A percentile compares a stretch with the other conserved stretches of the same genome.
Conservation (phyloP, 1,140 invertebrate species). For the Octopus bimaculoides region DNA sequence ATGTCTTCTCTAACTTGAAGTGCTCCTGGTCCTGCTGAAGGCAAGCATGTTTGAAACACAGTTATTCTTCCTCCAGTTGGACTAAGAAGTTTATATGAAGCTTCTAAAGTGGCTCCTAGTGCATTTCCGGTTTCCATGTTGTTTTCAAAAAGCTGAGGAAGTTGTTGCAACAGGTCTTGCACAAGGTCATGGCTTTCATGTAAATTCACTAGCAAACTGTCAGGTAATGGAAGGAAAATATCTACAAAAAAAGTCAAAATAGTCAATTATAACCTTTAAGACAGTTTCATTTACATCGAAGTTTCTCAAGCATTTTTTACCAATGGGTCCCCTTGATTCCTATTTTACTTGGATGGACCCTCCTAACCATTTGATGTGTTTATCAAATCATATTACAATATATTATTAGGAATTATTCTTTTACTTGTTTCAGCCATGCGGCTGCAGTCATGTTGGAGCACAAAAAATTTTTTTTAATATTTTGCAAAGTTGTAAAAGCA, state of each 20-base stretch:
- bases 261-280: neutral
- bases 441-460: no score
- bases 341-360: no score
- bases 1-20: conserved; percentile 75
- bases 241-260: conserved; percentile 49
- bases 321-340: no score
- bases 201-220: conserved; percentile 90
- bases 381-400: no score
- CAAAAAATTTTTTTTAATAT: no score
- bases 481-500: no score
- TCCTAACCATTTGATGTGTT: no score
- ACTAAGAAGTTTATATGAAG: conserved; percentile 80
- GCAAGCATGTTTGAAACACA: conserved; percentile 88
- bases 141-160: conserved; percentile 74
- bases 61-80: conserved; percentile 93
- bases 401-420: no score
- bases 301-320: no score
- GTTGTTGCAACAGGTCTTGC: conserved; percentile 73
- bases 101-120: conserved; percentile 88
- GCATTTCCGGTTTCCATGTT: conserved; percentile 78
- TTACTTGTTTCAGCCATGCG: no score
- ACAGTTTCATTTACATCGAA: neutral
- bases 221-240: conserved; percentile 65
- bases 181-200: conserved; percentile 79
- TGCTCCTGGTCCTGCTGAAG: conserved; percentile 82